Conservation (phyloP, 2,888 invertebrate species). For the Ethmia dodecea region DNA sequence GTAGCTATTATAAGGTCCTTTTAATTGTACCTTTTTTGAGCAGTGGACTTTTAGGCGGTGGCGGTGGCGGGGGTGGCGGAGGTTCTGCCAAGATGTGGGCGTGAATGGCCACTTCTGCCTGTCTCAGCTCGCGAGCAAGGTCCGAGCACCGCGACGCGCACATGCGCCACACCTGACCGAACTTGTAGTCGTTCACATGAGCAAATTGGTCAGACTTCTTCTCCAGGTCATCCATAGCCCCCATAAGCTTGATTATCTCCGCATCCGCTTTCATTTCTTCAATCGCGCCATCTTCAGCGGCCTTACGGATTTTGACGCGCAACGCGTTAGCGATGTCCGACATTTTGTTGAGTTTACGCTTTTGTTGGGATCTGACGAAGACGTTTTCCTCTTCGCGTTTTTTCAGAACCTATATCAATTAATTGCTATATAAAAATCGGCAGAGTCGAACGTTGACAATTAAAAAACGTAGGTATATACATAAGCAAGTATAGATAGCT, state of each 20-base stretch:
- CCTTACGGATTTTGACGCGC: slow-evolving; percentile 80
- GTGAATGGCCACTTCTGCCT: slow-evolving; percentile 58
- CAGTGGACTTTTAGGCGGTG: slow-evolving; percentile 49
- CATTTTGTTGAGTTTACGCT: slow-evolving; percentile 85
- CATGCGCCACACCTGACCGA: slow-evolving; percentile 63
- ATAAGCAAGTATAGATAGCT: no score
- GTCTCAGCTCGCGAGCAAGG: slow-evolving; percentile 39
- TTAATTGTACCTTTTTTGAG: not conserved
- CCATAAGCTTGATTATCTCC: slow-evolving; percentile 82
- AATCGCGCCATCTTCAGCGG: slow-evolving; percentile 79
- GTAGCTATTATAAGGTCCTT: no score
- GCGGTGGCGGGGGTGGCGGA: slow-evolving; percentile 50
- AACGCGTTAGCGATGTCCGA: slow-evolving; percentile 83
- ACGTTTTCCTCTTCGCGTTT: slow-evolving; percentile 93
- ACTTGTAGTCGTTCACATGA: slow-evolving; percentile 80
- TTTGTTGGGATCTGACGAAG: slow-evolving; percentile 87
- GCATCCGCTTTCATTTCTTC: slow-evolving; percentile 82
- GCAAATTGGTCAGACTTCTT: slow-evolving; percentile 83
- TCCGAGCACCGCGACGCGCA: slow-evolving; percentile 40
- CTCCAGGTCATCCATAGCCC: slow-evolving; percentile 82
- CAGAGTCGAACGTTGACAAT: no score
- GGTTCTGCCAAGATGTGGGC: slow-evolving; percentile 63
- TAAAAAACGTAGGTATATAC: no score
- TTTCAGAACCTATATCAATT: slow-evolving; percentile 83
- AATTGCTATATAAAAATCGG: no score